Evolutionary conservation across 2,113 vertebrate species (phyloP), one percentile per base, ranked within the genome.

Genomic region (Hypocryptadius cinnamomeus): DNA sequence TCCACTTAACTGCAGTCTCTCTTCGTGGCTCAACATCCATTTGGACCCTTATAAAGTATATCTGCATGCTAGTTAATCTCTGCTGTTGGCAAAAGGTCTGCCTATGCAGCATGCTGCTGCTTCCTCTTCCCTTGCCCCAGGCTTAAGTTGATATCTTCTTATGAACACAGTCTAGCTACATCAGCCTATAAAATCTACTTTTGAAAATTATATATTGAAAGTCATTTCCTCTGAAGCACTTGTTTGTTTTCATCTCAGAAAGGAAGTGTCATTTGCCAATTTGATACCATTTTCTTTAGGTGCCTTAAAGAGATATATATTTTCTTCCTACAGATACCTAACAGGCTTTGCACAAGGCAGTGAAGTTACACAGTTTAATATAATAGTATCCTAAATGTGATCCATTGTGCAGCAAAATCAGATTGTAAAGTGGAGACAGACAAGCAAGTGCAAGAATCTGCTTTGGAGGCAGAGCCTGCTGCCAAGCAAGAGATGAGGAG

Each of bases 61-160:
- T 89, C 84, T 92, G 51, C 89, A 91, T 91, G 81, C 73, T 83
- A 85, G 86, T 89, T 93, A 82, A 91, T 94, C 89, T 87, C 74
- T 77, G 63, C 71, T 50, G 24, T 28, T 95, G 82, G 79, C 83
- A 90, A 93, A 64, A 71, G 45, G 47, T 82, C 84, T 92, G 66
- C 37, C 71, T 85, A 33, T 89, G 91, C 81, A 91, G 61, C 56
- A 37, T 33, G 51, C 74, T 85, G 23, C 59, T 86, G 10, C 39
- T 86, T 80, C 51, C 48, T 69, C 31, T 79, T 73, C 63, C 39
- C 30, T 74, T 82, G 59, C 76, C 53, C 51, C 0, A 1, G 74
- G 77, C 40, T 85, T 72, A 68, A 83, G 82, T 90, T 40, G 27
- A 3, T 90, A 81, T 76, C 79, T 72, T 80, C 47, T 74, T 56